A percentile compares a stretch with the other conserved stretches of the same genome.
Conservation (phyloP, 2,113 vertebrate species). For the Hystrix brachyura region DNA sequence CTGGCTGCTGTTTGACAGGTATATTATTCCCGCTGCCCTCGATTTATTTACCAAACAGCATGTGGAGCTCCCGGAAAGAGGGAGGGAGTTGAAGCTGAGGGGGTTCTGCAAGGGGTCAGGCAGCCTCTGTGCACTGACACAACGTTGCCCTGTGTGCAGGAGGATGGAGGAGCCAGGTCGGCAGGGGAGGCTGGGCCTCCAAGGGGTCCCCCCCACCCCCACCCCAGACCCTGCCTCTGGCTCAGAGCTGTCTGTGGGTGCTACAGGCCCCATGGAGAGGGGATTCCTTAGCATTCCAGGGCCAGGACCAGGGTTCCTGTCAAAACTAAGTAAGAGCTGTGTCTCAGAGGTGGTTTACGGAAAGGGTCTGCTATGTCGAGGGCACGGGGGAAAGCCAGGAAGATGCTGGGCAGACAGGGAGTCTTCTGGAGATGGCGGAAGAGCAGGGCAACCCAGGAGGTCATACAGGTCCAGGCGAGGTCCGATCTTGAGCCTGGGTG, state of each 20-base stretch:
- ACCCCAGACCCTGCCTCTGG: neutral
- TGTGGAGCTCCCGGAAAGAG: neutral
- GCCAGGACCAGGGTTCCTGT: neutral
- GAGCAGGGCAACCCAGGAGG: neutral
- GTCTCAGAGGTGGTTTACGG: neutral
- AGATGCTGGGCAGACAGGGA: neutral
- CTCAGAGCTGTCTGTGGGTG: neutral
- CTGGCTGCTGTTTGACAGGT: slow-evolving; percentile 85
- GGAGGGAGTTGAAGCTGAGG: slow-evolving; percentile 11
- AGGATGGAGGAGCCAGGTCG: neutral
- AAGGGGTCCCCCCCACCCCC: neutral
- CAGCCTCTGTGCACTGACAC: slow-evolving; percentile 29
- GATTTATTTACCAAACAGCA: slow-evolving; percentile 85
- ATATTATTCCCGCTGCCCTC: slow-evolving; percentile 86
- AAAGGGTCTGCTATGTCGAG: neutral
- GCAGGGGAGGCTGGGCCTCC: neutral
- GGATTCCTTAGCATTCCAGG: neutral
- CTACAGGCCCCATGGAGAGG: neutral
- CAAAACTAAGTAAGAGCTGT: neutral
- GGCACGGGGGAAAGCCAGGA: neutral
- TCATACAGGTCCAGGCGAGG: neutral
- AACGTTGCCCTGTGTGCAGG: neutral
- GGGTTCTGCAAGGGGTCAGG: neutral
- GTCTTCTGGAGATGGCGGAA: neutral
- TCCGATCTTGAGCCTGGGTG: neutral